These are phyloP conservation scores for Lithophane ornitopus DNA, from an alignment of 2,888 invertebrate genomes.

Conservation along the genomic window DNA sequence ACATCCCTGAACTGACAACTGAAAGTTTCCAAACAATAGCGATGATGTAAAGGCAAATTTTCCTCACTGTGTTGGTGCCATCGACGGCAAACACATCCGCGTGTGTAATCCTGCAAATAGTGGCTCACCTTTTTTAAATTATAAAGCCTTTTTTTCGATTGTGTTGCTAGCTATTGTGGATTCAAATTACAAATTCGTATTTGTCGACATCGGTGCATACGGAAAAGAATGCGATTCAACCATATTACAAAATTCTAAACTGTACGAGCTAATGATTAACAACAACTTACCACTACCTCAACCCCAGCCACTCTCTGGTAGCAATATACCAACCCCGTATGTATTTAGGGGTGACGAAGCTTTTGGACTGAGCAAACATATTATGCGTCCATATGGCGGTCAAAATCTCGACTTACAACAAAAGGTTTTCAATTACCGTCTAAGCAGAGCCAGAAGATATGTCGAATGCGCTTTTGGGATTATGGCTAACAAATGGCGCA, in stretches of 20 bases:
- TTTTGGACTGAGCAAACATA: constrained; percentile 37
- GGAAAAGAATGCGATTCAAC: constrained; percentile 14
- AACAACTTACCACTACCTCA: constrained; percentile 35
- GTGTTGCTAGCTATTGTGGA: constrained; percentile 54
- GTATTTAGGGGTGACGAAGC: constrained; percentile 47
- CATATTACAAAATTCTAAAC: constrained; percentile 16
- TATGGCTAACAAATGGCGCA: constrained; percentile 65
- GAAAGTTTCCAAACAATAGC: constrained; percentile 20
- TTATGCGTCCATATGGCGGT: constrained; percentile 65
- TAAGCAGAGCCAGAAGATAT: constrained; percentile 61
- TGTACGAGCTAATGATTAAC: constrained; percentile 36
- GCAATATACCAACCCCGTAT: constrained; percentile 33
- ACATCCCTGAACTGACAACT: constrained; percentile 23
- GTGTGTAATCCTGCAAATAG: constrained; percentile 33
- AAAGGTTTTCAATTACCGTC: constrained; percentile 68
- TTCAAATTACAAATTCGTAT: constrained; percentile 52
- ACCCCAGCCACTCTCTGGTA: constrained; percentile 39
- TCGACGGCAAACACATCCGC: constrained; percentile 39
- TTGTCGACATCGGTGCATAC: constrained; percentile 45
- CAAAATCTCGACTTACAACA: constrained; percentile 54
- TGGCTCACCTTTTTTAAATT: constrained; percentile 46
- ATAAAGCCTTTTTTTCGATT: constrained; percentile 55
- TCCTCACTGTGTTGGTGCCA: constrained; percentile 44
- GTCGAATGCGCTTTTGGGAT: constrained; percentile 65
- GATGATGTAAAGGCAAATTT: constrained; percentile 39